phyloP scores from a whole-genome alignment of 2,113 vertebrate species.

The Nycticebus coucang region DNA sequence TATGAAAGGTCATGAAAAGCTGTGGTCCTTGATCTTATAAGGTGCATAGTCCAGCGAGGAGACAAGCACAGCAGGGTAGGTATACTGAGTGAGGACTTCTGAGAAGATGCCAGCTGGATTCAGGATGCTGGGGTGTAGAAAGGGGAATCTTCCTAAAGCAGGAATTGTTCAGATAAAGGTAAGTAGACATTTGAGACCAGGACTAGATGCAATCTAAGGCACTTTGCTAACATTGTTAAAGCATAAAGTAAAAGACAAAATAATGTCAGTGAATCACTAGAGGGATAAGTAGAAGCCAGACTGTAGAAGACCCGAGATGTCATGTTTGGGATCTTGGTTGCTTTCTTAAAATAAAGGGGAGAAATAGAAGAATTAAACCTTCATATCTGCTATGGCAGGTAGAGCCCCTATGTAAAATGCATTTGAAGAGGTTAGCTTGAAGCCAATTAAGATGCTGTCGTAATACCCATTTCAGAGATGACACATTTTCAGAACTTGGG shows the following conservation, averaged over 20 bases:
- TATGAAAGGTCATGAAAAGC: neutral
- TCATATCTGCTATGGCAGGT: too few species aligned
- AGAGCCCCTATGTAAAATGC: neutral
- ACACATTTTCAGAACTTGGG: neutral
- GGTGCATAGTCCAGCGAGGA: neutral
- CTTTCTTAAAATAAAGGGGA: neutral
- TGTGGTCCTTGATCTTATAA: neutral
- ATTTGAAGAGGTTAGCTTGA: neutral
- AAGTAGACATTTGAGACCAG: neutral
- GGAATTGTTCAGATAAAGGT: neutral
- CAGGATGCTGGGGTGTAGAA: neutral
- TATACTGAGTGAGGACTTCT: neutral
- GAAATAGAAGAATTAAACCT: neutral
- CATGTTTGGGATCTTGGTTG: neutral
- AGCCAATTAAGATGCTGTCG: neutral
- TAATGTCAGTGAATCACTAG: neutral
- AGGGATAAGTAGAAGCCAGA: neutral
- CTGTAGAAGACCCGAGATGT: neutral
- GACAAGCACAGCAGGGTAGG: neutral
- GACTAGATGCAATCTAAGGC: neutral
- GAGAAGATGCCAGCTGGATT: neutral
- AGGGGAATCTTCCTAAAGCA: neutral
- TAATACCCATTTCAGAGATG: constrained; percentile 1
- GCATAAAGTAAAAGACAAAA: neutral
- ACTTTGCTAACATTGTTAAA: neutral